These are phyloP conservation scores for Pampus argenteus DNA, from an alignment of 2,797 vertebrate species.

Conservation along the genomic window DNA sequence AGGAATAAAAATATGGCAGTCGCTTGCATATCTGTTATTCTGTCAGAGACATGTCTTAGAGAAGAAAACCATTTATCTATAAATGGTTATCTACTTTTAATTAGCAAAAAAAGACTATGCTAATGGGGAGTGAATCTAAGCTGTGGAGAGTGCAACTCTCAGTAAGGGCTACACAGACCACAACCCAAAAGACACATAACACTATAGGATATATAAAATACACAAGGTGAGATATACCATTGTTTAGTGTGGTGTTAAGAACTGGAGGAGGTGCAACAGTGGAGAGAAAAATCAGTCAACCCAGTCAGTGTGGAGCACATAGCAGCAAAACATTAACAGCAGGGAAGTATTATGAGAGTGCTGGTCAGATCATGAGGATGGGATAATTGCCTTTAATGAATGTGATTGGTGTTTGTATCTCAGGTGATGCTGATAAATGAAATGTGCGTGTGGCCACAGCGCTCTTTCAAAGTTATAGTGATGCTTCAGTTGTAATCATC, in stretches of 20 bases:
- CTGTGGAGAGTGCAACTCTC: conserved; percentile 8
- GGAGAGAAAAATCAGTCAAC: conserved; percentile 39
- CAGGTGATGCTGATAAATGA: conserved; percentile 9
- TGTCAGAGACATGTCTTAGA: conserved; percentile 14
- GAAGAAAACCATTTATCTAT: conserved; percentile 6
- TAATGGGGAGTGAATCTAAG: conserved; percentile 22
- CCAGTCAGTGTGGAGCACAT: conserved; percentile 18
- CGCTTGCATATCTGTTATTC: conserved; percentile 30
- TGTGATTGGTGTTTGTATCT: conserved; percentile 16
- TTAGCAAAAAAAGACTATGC: conserved; percentile 16
- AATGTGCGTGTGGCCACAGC: not conserved
- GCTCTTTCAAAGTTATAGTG: not conserved
- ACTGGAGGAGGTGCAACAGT: conserved; percentile 10
- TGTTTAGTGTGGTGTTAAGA: conserved; percentile 26
- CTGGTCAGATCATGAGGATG: conserved; percentile 25
- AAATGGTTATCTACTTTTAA: conserved; percentile 36
- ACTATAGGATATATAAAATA: conserved; percentile 33
- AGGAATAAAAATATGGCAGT: not conserved
- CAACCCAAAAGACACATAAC: conserved; percentile 42
- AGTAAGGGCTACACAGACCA: not conserved
- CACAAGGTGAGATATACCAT: conserved; percentile 24
- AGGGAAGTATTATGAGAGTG: conserved; percentile 5
- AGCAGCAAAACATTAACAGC: conserved; percentile 32
- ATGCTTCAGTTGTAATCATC: conserved; percentile 29
- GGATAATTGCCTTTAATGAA: conserved; percentile 1